Conservation (phyloP, 2,113 vertebrate species). For the Numenius arquata region DNA sequence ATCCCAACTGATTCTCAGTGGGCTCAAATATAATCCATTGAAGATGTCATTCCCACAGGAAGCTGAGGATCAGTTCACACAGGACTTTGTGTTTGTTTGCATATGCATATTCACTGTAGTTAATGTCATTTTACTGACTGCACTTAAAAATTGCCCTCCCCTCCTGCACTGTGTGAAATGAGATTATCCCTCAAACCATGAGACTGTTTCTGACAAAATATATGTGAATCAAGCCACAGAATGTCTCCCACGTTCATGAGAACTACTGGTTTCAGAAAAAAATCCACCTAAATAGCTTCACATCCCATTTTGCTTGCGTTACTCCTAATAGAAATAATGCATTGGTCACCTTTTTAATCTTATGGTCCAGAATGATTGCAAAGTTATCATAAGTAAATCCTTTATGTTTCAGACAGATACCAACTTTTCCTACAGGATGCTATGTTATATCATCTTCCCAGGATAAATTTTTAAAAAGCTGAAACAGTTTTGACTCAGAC, state of each 20-base stretch:
- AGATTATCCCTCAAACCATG: slow-evolving; percentile 6
- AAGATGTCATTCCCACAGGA: slow-evolving; percentile 60
- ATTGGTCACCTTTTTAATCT: neutral
- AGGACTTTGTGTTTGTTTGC: slow-evolving; percentile 55
- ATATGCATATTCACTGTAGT: slow-evolving; percentile 20
- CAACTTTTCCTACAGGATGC: neutral
- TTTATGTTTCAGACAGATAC: neutral
- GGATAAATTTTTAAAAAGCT: neutral
- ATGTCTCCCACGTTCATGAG: neutral
- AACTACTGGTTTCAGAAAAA: neutral
- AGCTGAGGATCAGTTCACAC: slow-evolving; percentile 53
- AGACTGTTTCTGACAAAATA: slow-evolving; percentile 14
- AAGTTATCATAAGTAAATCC: neutral
- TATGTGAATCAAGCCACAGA: neutral
- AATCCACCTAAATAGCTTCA: neutral
- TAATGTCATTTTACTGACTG: slow-evolving; percentile 41
- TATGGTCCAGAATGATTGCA: neutral
- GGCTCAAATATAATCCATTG: slow-evolving; percentile 33
- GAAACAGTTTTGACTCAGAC: neutral
- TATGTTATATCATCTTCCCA: neutral
- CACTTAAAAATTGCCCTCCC: neutral
- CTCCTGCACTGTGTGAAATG: slow-evolving; percentile 13
- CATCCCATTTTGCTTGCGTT: neutral
- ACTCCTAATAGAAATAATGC: neutral
- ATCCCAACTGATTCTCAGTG: neutral